Conservation (phyloP, 2,797 vertebrate species). For the Adelosebastes latens region DNA sequence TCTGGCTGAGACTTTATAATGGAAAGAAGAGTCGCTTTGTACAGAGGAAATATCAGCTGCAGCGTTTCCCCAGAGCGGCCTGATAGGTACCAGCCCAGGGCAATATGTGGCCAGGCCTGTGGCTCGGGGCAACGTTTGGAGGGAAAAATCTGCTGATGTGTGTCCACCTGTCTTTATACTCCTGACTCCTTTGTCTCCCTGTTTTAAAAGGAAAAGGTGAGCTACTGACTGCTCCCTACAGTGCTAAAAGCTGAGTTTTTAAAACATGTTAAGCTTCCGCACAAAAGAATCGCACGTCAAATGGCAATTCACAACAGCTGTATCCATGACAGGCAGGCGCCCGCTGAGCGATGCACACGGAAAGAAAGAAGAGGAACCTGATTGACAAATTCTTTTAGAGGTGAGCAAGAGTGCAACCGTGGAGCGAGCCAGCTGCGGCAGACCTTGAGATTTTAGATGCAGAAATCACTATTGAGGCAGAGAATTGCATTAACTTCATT, state of each 20-base stretch:
- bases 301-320: constrained; percentile 42
- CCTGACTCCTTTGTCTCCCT: constrained; percentile 26
- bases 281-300: constrained; percentile 33
- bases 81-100: constrained; percentile 17
- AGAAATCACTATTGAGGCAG: not conserved
- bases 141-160: not conserved
- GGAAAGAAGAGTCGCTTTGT: constrained; percentile 25
- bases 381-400: constrained; percentile 32
- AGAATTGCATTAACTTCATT: constrained; percentile 34
- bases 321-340: constrained; percentile 23
- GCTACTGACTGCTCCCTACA: constrained; percentile 13
- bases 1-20: constrained; percentile 40
- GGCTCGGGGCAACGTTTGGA: constrained; percentile 25
- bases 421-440: not conserved
- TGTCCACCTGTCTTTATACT: constrained; percentile 29
- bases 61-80: not conserved
- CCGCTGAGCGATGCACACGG: constrained; percentile 5
- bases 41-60: constrained; percentile 9
- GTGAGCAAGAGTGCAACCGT: constrained; percentile 10
- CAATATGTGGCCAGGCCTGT: not conserved
- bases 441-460: constrained; percentile 9
- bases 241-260: constrained; percentile 32
- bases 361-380: not conserved
- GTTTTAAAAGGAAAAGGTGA: constrained; percentile 29
- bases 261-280: constrained; percentile 14